Percentiles rank a stretch among this genome's conserved stretches.
phyloP scores from a whole-genome alignment of 2,113 vertebrate genomes.

The Laterallus jamaicensis region DNA sequence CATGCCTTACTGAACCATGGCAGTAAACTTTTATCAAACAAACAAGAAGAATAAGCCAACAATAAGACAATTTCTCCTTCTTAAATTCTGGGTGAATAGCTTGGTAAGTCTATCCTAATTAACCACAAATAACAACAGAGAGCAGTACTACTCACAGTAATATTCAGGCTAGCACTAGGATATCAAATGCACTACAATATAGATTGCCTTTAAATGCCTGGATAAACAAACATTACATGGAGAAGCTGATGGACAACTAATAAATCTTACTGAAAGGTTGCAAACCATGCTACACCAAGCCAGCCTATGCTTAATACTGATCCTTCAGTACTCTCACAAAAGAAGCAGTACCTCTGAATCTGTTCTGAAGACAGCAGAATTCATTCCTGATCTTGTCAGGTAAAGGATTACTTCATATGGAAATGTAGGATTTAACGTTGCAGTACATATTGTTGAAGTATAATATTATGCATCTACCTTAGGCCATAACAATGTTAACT shows the following conservation, averaged over 20 bases:
- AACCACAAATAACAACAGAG: constrained; percentile 36
- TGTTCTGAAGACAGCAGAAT: neutral
- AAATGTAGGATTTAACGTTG: constrained; percentile 12
- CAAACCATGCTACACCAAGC: neutral
- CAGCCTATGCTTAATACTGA: neutral
- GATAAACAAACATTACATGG: neutral
- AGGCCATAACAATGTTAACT: neutral
- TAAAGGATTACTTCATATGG: constrained; percentile 22
- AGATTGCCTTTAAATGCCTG: constrained; percentile 21
- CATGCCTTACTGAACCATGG: constrained; percentile 64
- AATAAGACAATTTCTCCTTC: constrained; percentile 46
- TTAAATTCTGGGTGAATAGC: constrained; percentile 12
- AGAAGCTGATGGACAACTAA: constrained; percentile 47
- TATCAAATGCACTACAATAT: neutral
- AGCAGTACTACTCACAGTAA: neutral
- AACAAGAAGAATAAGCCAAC: constrained; percentile 60
- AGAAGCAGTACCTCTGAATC: constrained; percentile 11
- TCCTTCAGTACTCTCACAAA: neutral
- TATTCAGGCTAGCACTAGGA: neutral
- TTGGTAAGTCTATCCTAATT: constrained; percentile 39
- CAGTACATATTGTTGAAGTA: neutral
- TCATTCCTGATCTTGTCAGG: constrained; percentile 5
- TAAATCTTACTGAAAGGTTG: constrained; percentile 12
- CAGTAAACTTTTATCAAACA: constrained; percentile 72
- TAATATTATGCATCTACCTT: neutral